These are phyloP conservation scores for Vireo altiloquus DNA, from an alignment of 2,113 vertebrate genomes.

Conservation along the genomic window DNA sequence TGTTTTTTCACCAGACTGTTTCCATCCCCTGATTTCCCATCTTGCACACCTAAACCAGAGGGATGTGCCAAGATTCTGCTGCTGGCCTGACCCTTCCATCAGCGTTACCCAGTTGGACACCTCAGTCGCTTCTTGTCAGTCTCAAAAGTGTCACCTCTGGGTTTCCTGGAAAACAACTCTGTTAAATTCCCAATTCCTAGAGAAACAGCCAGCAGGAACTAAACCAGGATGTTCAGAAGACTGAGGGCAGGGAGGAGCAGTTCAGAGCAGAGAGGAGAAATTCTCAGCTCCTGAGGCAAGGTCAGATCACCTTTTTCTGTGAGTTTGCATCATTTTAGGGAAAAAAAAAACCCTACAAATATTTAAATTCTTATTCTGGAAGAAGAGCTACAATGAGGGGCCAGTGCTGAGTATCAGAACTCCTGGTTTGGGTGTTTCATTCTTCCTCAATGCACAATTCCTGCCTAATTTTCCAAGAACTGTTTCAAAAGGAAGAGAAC, in stretches of 20 bases:
- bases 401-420: not conserved
- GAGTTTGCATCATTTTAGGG: accelerated
- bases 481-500: not conserved
- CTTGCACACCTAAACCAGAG: not conserved
- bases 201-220: not conserved
- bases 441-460: not conserved
- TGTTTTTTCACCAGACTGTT: not conserved
- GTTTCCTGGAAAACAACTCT: not conserved
- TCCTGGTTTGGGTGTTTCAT: not conserved
- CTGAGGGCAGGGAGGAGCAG: not conserved
- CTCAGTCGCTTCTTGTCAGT: not conserved
- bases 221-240: not conserved
- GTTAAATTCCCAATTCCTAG: not conserved
- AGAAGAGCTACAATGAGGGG: not conserved
- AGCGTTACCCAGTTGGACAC: not conserved
- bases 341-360: accelerated
- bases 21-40: not conserved
- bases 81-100: not conserved
- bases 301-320: not conserved
- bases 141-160: not conserved
- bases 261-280: not conserved
- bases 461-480: not conserved
- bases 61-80: not conserved
- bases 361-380: not conserved
- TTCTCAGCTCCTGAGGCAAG: not conserved